Percentiles rank a stretch among this genome's conserved stretches.
Conservation (phyloP, 2,797 vertebrate species). For the Leptoclinus maculatus region DNA sequence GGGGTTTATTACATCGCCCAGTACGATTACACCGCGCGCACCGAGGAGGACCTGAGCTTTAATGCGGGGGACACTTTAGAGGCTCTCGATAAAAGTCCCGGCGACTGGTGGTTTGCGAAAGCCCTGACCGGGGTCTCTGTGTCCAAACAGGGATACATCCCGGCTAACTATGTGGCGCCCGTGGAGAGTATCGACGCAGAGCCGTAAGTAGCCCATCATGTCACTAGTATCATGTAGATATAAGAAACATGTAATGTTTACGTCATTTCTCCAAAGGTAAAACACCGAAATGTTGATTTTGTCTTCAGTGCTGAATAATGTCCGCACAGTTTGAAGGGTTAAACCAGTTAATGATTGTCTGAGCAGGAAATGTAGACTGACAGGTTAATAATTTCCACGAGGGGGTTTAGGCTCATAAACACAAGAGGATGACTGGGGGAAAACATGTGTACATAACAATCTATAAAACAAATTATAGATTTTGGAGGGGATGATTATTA, state of each 20-base stretch:
- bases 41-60: conserved; percentile 91
- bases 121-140: conserved; percentile 75
- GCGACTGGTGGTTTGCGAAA: conserved; percentile 91
- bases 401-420: conserved; percentile 24
- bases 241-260: too few relatives aligned
- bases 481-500: not conserved
- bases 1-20: conserved; percentile 85
- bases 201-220: conserved; percentile 84
- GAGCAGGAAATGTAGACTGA: conserved; percentile 57
- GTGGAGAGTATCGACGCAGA: conserved; percentile 90
- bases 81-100: conserved; percentile 77
- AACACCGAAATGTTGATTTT: not conserved
- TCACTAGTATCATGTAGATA: not conserved
- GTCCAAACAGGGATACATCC: conserved; percentile 88
- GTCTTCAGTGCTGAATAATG: not conserved
- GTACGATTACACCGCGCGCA: conserved; percentile 91
- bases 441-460: not conserved
- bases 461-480: not conserved
- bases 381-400: conserved; percentile 75
- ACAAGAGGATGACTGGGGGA: not conserved
- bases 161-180: conserved; percentile 92
- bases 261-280: too few relatives aligned
- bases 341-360: conserved; percentile 70
- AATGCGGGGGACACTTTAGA: conserved; percentile 86
- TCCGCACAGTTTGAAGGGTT: not conserved